These are phyloP conservation scores for Trypoxylon attenuatum DNA, from an alignment of 2,888 invertebrate species.

Conservation along the genomic window DNA sequence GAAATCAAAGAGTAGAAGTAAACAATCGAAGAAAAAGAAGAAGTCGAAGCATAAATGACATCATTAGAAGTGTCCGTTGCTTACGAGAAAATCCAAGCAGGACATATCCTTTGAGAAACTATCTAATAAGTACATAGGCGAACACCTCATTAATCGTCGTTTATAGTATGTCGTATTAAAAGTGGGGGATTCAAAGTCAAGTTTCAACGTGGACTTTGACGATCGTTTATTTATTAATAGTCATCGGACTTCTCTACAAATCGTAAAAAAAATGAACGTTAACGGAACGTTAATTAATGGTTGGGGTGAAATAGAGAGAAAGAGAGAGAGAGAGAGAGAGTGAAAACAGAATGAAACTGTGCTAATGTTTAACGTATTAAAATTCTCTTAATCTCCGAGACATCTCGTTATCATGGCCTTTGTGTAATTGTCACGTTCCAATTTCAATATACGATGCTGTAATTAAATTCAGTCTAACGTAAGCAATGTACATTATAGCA, in stretches of 20 bases:
- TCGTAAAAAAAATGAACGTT: slow-evolving; percentile 11
- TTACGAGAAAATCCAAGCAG: slow-evolving; percentile 24
- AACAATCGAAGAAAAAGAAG: slow-evolving; percentile 83
- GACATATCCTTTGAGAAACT: slow-evolving; percentile 34
- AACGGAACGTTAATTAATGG: slow-evolving; percentile 5
- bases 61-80: slow-evolving; percentile 33
- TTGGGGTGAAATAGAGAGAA: no score
- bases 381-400: no score
- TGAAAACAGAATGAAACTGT: slow-evolving; percentile 13
- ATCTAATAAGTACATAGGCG: slow-evolving; percentile 30
- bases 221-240: slow-evolving; percentile 48
- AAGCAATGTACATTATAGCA: slow-evolving; percentile 57
- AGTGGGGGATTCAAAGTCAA: slow-evolving; percentile 29
- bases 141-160: slow-evolving; percentile 32
- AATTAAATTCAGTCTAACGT: slow-evolving; percentile 47
- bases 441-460: slow-evolving; percentile 42
- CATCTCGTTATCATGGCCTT: slow-evolving; percentile 51
- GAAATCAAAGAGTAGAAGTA: slow-evolving; percentile 83
- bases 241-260: slow-evolving; percentile 4
- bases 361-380: slow-evolving; percentile 32
- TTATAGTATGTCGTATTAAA: not conserved
- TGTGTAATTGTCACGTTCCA: slow-evolving; percentile 40
- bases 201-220: slow-evolving; percentile 32
- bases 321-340: no score
- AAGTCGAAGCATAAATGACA: slow-evolving; percentile 80